Evolutionary conservation across 1,140 invertebrate species (phyloP).

Genomic region (Stegodyphus mimosarum): DNA sequence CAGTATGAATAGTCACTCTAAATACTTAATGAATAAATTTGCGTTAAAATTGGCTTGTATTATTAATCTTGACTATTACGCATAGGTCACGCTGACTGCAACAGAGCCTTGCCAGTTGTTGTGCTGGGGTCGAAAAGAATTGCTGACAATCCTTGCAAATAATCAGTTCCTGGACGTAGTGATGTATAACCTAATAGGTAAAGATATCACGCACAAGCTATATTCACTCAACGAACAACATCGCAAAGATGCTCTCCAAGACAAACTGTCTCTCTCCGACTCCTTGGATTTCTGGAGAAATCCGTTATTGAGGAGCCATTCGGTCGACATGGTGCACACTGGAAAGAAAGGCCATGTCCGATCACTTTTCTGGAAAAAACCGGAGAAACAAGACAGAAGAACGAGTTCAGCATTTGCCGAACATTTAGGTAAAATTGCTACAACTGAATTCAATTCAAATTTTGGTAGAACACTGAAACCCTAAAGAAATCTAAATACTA

Average conservation of each 20-base stretch:
- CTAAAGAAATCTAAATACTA: too few relatives aligned
- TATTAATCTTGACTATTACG: too few relatives aligned
- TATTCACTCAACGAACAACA: constrained; percentile 82
- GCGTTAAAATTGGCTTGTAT: too few relatives aligned
- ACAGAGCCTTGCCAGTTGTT: constrained; percentile 82
- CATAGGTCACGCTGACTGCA: constrained; percentile 80
- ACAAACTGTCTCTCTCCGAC: constrained; percentile 3
- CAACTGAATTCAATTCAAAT: too few relatives aligned
- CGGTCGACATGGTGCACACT: constrained; percentile 82
- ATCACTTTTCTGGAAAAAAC: constrained; percentile 73
- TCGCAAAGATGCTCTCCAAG: background rate
- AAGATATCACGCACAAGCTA: constrained; percentile 86
- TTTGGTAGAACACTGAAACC: too few relatives aligned
- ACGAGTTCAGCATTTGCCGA: constrained; percentile 33
- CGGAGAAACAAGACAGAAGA: constrained; percentile 20
- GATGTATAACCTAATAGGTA: constrained; percentile 81
- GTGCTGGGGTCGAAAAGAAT: constrained; percentile 80
- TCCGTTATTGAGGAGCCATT: constrained; percentile 75
- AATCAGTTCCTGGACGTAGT: constrained; percentile 79
- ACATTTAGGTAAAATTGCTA: constrained; percentile 46
- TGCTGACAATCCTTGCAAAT: constrained; percentile 78
- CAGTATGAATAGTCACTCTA: too few relatives aligned
- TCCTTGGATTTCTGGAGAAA: constrained; percentile 53
- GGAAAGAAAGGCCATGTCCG: constrained; percentile 78
- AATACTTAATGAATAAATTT: background rate